Evolutionary conservation across 53 echinoderm and acorn worm genomes (phyloP), one percentile per base, ranked within the genome.

Genomic region (Zoroaster sp.): DNA sequence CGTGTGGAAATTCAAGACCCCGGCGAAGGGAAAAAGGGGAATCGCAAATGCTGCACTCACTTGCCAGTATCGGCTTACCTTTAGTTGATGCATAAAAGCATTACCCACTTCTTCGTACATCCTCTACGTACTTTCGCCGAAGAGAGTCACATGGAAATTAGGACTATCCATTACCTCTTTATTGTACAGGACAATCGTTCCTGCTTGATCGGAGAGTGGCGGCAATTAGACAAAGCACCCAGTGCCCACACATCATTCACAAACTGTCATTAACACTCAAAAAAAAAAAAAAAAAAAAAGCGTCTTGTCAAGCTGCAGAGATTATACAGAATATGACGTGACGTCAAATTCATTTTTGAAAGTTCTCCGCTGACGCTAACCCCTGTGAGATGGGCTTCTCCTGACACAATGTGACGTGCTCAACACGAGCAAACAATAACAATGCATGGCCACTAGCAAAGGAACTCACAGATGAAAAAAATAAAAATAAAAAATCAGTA

Each of bases 1-100:
- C 52, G 25, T 18, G 52, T 77, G 46, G 77, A 55, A 78, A 78
- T 55, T 78, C 59, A 59, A 78, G 78, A 78, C 3, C 39, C 59
- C 15, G 38, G 18, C 38, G 13, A 74, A 45, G 40, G 72, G 38
- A 37, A 14, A 4, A 5, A 21, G 8, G 40, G 9, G 20, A 15
- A 49, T 5, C 18, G 4, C 2, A 25, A 42, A 47, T 13, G 4
- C 33, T 35, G 35, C 18, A 28, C 15, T 75, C 33, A 14, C 13
- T 46, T 14, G 31, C 46, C 14, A 23, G 34, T 45, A 38, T 63
- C 54, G 63, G 17, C 33, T 78, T 78, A 54, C 51, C 12, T 4
- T 12, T 51, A 31, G 75, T 13, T 13, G 47, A 47, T 42, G 75
- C 15, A 44, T 47, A 75, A 75, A 75, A 33, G 75, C 46, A 44